Evolutionary conservation across 2,113 vertebrate species (phyloP).

Genomic region (Thamnaconus septentrionalis): DNA sequence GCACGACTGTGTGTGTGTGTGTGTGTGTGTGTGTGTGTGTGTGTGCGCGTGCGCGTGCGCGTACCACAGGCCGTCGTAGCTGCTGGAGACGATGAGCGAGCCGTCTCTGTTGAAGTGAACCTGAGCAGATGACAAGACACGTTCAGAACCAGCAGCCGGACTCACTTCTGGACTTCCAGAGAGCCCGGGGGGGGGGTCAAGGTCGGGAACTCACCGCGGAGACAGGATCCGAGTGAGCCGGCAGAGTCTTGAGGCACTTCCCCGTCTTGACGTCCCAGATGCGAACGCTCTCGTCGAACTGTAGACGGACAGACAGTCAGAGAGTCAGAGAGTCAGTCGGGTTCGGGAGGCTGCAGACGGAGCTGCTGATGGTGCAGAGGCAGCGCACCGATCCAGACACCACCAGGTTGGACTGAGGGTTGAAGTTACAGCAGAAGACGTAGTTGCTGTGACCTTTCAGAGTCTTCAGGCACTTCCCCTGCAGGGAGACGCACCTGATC

Average conservation of each 20-base stretch:
- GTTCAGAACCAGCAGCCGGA: neutral
- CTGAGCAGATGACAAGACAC: constrained; percentile 61
- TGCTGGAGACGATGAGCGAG: constrained; percentile 97
- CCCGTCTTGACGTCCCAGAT: constrained; percentile 99
- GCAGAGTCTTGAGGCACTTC: constrained; percentile 97
- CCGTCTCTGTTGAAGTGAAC: constrained; percentile 98
- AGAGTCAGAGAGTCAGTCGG: neutral
- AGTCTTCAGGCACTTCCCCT: constrained; percentile 98
- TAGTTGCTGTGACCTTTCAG: constrained; percentile 99
- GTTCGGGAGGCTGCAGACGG: neutral
- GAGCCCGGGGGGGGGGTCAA: neutral
- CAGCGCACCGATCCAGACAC: constrained; percentile 95
- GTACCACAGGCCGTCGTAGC: constrained; percentile 98
- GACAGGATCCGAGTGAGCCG: constrained; percentile 95
- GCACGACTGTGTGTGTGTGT: too few species aligned
- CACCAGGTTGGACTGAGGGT: constrained; percentile 98
- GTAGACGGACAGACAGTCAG: neutral
- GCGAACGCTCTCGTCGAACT: constrained; percentile 97
- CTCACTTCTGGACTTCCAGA: neutral
- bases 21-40: too few species aligned
- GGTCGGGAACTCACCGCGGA: constrained; percentile 84
- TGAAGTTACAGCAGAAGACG: constrained; percentile 99
- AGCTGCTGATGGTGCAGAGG: too few species aligned
- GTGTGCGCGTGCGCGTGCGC: constrained; percentile 33
- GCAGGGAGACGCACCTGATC: neutral